These are phyloP conservation scores for Drosophila lini DNA, from an alignment of 1,140 invertebrate species.

Conservation along the genomic window DNA sequence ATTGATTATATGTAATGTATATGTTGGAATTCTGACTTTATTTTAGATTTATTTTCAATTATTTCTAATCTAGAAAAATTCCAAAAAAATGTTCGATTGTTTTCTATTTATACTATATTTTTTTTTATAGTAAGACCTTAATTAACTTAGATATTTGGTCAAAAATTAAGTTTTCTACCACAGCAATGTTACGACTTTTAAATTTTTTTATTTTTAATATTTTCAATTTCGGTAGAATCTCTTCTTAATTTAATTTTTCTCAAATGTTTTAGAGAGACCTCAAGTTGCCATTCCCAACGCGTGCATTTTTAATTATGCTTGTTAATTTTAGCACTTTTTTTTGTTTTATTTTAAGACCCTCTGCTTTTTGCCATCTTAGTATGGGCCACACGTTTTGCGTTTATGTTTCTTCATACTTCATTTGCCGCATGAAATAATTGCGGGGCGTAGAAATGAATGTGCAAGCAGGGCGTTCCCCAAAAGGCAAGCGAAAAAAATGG, in stretches of 20 bases:
- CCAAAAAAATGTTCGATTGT: background rate
- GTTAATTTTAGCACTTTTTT: conserved; percentile 27
- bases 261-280: background rate
- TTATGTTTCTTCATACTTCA: conserved; percentile 74
- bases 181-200: background rate
- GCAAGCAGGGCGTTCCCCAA: conserved; percentile 29
- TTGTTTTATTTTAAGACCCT: conserved; percentile 12
- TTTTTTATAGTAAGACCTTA: no score
- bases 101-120: background rate
- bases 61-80: background rate
- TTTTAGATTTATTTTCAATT: background rate
- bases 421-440: conserved; percentile 73
- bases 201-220: background rate
- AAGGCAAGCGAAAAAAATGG: conserved; percentile 19
- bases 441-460: conserved; percentile 72
- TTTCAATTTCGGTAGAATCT: conserved; percentile 6
- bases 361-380: conserved; percentile 44
- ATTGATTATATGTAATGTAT: background rate
- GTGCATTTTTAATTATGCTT: conserved; percentile 69
- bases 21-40: background rate
- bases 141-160: no score
- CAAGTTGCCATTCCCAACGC: conserved; percentile 11
- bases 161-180: background rate
- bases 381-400: conserved; percentile 75
- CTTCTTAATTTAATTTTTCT: background rate